Evolutionary conservation across 2,113 vertebrate genomes (phyloP).

Genomic region (Hippolais icterina): DNA sequence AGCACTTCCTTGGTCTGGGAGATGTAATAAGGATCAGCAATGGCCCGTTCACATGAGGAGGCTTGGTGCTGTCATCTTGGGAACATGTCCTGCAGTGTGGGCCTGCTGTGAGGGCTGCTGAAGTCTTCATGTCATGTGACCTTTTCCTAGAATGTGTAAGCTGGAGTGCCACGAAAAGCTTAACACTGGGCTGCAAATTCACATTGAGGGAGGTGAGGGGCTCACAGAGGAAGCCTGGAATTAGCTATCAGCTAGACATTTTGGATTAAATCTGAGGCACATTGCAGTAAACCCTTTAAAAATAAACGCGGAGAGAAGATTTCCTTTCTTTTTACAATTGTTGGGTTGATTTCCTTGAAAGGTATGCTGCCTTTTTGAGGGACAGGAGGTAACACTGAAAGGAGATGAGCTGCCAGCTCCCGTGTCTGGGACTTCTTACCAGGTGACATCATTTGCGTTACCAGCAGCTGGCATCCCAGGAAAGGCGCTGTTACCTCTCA

Average conservation of each 20-base stretch:
- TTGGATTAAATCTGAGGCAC: background rate
- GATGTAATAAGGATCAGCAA: background rate
- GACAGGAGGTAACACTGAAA: background rate
- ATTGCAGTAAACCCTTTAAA: background rate
- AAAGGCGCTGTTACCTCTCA: background rate
- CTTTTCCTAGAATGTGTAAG: background rate
- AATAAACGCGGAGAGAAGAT: background rate
- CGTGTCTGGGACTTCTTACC: background rate
- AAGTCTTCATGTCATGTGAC: background rate
- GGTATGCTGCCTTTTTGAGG: background rate
- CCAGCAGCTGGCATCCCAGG: background rate
- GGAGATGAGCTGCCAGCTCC: background rate
- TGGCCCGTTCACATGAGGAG: rapidly evolving
- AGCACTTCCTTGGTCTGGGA: background rate
- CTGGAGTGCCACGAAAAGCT: background rate
- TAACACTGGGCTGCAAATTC: background rate
- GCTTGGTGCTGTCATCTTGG: background rate
- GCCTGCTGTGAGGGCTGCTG: background rate
- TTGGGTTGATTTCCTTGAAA: background rate
- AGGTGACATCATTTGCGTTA: background rate
- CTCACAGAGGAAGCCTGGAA: background rate
- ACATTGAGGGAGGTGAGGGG: background rate
- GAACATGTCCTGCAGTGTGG: background rate
- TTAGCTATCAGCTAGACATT: background rate
- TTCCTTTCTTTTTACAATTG: background rate